Evolutionary conservation across 2,888 invertebrate species (phyloP).

Genomic region (Orchesella flavescens): DNA sequence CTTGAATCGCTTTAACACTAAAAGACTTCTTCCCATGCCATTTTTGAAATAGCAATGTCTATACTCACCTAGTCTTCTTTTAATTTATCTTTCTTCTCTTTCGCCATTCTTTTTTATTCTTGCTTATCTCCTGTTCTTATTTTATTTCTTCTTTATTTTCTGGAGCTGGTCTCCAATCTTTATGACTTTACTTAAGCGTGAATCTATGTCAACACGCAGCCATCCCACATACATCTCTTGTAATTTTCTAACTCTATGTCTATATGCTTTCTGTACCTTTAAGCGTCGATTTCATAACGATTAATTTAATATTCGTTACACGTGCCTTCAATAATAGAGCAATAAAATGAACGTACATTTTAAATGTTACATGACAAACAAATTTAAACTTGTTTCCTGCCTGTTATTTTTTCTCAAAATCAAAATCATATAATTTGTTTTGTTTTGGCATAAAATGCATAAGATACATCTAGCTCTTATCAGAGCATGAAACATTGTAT

Average conservation of each 20-base stretch:
- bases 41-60: no score
- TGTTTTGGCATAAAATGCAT: no score
- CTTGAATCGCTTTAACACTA: no score
- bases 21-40: no score
- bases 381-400: no score
- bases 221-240: not conserved
- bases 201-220: no score
- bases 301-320: slow-evolving; percentile 13
- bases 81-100: not conserved
- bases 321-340: slow-evolving; percentile 23
- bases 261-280: slow-evolving; percentile 4
- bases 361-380: not conserved
- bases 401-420: no score
- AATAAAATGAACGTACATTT: not conserved
- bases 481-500: no score
- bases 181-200: no score
- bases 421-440: no score
- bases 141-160: not conserved
- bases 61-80: slow-evolving; percentile 34
- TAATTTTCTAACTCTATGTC: no score
- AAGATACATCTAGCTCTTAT: no score
- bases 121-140: not conserved
- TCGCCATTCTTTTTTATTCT: not conserved
- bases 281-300: slow-evolving; percentile 4
- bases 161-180: slow-evolving; percentile 35